A percentile compares a stretch with the other conserved stretches of the same genome.
phyloP scores from a whole-genome alignment of 1,140 invertebrate species.

The Drosophila teissieri region DNA sequence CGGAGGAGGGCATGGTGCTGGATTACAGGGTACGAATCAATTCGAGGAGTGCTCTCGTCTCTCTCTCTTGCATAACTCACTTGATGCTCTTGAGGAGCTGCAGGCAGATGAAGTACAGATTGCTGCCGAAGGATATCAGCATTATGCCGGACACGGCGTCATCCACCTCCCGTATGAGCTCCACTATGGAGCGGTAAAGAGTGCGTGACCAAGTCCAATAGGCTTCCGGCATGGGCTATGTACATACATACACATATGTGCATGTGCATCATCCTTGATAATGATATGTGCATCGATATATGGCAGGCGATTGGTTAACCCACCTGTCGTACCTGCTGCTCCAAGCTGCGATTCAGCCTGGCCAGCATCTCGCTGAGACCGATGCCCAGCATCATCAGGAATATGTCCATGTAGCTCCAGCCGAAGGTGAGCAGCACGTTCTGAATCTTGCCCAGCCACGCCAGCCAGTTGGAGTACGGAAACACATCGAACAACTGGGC shows the following conservation, averaged over 20 bases:
- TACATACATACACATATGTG: no score
- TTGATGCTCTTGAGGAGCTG: constrained; percentile 79
- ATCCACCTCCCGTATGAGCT: constrained; percentile 69
- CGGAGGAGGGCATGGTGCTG: constrained; percentile 74
- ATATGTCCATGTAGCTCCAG: constrained; percentile 80
- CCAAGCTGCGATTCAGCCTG: constrained; percentile 39
- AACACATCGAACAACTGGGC: constrained; percentile 69
- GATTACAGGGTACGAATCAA: background rate
- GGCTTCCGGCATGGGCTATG: constrained; percentile 50
- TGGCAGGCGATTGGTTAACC: constrained; percentile 47
- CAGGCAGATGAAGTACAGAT: constrained; percentile 82
- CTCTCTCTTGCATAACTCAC: constrained; percentile 31
- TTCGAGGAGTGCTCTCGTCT: background rate
- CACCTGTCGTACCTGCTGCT: constrained; percentile 22
- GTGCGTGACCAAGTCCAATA: constrained; percentile 65
- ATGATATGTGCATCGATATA: background rate
- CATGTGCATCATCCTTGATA: background rate
- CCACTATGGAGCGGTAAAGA: constrained; percentile 68
- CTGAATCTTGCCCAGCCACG: constrained; percentile 63
- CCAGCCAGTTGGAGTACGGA: constrained; percentile 67
- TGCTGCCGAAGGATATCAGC: constrained; percentile 75
- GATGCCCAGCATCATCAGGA: constrained; percentile 73
- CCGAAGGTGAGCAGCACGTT: constrained; percentile 76
- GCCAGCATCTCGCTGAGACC: constrained; percentile 62
- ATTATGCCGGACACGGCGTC: constrained; percentile 71